phyloP scores from a whole-genome alignment of 2,888 invertebrate species.

The Eupithecia abbreviata region DNA sequence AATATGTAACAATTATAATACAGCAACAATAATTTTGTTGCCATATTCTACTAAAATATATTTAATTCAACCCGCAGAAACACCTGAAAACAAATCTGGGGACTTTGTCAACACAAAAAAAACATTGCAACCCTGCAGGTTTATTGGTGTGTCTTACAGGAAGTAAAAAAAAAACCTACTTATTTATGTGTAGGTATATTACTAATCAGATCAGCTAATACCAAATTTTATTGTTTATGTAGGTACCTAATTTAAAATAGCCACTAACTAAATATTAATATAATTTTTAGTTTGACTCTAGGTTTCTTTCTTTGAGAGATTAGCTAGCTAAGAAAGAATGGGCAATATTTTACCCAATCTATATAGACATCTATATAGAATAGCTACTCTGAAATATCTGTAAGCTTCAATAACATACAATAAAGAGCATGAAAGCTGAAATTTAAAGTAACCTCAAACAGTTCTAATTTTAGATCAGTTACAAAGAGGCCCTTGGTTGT shows the following conservation, averaged over 20 bases:
- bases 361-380: background rate
- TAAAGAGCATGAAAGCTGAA: conserved; percentile 32
- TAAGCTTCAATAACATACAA: background rate
- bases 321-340: background rate
- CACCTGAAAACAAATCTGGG: background rate
- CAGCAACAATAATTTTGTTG: too few relatives aligned
- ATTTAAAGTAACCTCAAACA: conserved; percentile 56
- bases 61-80: too few relatives aligned
- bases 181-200: background rate
- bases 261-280: background rate
- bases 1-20: too few relatives aligned
- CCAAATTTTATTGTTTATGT: background rate
- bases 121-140: too few relatives aligned
- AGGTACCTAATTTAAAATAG: background rate
- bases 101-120: background rate
- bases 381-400: background rate
- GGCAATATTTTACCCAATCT: background rate
- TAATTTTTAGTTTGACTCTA: background rate
- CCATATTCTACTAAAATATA: too few relatives aligned
- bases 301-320: background rate
- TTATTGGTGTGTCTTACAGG: background rate
- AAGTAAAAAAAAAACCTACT: background rate
- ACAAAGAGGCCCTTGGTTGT: conserved; percentile 40
- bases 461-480: conserved; percentile 52
- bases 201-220: background rate